Evolutionary conservation across 2,113 vertebrate species (phyloP).

Genomic region (Epinephelus lanceolatus): DNA sequence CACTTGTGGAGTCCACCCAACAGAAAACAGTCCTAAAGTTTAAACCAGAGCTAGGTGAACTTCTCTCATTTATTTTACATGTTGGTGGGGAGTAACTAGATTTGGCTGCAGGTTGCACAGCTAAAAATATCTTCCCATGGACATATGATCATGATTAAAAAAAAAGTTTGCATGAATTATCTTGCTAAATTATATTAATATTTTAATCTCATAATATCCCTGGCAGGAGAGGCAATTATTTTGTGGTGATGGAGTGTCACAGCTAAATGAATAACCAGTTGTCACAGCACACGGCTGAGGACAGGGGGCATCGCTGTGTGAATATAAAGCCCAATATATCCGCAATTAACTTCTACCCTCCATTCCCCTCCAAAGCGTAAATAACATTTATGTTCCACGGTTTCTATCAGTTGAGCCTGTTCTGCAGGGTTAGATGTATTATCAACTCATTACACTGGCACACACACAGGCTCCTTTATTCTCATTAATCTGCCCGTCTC

Average conservation of each 20-base stretch:
- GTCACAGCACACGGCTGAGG: conserved; percentile 47
- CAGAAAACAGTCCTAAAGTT: not conserved
- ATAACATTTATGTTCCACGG: conserved; percentile 62
- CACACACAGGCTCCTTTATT: conserved; percentile 49
- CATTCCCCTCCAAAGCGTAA: conserved; percentile 50
- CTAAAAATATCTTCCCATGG: conserved; percentile 41
- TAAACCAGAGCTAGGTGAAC: not conserved
- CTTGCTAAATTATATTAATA: conserved; percentile 50
- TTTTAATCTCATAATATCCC: conserved; percentile 60
- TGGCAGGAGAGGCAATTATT: conserved; percentile 65
- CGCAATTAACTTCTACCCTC: conserved; percentile 66
- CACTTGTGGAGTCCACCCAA: not conserved
- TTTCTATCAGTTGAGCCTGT: conserved; percentile 55
- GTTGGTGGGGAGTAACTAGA: not conserved
- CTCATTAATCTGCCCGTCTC: conserved; percentile 67
- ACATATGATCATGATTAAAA: conserved; percentile 6
- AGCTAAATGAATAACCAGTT: conserved; percentile 63
- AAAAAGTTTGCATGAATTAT: conserved; percentile 40
- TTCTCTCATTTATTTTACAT: not conserved
- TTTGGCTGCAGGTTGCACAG: conserved; percentile 9
- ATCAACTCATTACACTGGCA: conserved; percentile 64
- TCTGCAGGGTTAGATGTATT: conserved; percentile 61
- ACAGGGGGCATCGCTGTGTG: conserved; percentile 49
- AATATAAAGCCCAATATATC: conserved; percentile 54
- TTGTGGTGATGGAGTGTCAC: conserved; percentile 54